Evolutionary conservation across 2,113 vertebrate genomes (phyloP).

Genomic region (Toxotes jaculatrix): DNA sequence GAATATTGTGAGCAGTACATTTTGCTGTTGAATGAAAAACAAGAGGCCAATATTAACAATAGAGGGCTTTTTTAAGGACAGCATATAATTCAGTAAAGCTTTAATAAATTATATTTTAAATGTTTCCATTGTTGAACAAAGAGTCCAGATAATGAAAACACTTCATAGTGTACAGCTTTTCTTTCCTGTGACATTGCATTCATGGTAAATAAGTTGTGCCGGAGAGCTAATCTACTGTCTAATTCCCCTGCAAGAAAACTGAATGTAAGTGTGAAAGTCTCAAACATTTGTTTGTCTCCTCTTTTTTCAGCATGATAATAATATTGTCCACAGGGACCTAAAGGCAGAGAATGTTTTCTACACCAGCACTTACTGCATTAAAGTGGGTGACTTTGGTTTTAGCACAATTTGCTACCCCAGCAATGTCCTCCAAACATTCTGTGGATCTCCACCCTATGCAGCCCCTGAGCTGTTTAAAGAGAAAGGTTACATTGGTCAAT

Average conservation of each 20-base stretch:
- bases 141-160: not conserved
- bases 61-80: not conserved
- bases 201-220: not conserved
- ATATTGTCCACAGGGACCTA: constrained; percentile 85
- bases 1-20: not conserved
- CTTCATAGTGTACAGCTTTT: not conserved
- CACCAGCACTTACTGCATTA: constrained; percentile 80
- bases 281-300: constrained; percentile 18
- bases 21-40: not conserved
- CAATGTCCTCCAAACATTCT: constrained; percentile 79
- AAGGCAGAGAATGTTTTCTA: constrained; percentile 86
- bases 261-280: not conserved
- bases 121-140: not conserved
- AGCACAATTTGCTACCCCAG: constrained; percentile 70
- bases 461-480: constrained; percentile 83
- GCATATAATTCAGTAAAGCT: not conserved
- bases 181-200: not conserved
- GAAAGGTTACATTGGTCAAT: constrained; percentile 73
- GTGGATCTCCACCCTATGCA: constrained; percentile 83
- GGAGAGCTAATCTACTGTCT: not conserved
- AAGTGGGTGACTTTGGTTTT: constrained; percentile 87
- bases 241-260: not conserved
- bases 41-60: not conserved
- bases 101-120: not conserved
- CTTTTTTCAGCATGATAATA: constrained; percentile 80